A percentile compares a stretch with the other conserved stretches of the same genome.
Conservation (phyloP, 2,797 vertebrate genomes). For the Xyrichtys novacula region DNA sequence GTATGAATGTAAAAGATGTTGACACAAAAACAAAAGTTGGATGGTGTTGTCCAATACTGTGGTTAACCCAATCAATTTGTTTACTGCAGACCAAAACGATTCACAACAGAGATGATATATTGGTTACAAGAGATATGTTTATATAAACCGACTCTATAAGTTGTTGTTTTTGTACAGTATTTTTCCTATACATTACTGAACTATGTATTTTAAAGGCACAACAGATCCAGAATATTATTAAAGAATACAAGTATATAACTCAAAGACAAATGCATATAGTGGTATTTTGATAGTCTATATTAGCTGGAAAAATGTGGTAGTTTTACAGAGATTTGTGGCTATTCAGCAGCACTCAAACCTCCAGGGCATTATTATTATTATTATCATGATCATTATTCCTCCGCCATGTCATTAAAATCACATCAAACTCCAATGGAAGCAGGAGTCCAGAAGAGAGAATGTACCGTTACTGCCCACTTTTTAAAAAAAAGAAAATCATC, state of each 20-base stretch:
- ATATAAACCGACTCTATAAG: constrained; percentile 92
- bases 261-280: constrained; percentile 60
- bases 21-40: constrained; percentile 75
- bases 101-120: constrained; percentile 81
- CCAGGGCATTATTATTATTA: constrained; percentile 63
- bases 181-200: constrained; percentile 94
- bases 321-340: constrained; percentile 80
- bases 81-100: constrained; percentile 95
- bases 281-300: constrained; percentile 85
- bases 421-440: constrained; percentile 17
- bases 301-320: constrained; percentile 74
- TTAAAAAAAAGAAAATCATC: background rate
- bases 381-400: background rate
- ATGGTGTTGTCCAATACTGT: constrained; percentile 93
- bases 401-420: background rate
- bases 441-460: constrained; percentile 30
- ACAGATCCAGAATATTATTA: constrained; percentile 84
- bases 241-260: constrained; percentile 72
- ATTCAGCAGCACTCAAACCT: constrained; percentile 54
- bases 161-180: constrained; percentile 94
- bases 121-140: constrained; percentile 92
- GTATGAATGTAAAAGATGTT: constrained; percentile 92
- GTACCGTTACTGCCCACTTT: constrained; percentile 7
- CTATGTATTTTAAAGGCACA: constrained; percentile 92
- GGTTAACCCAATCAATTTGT: constrained; percentile 90